Evolutionary conservation across 2,888 invertebrate species (phyloP), one percentile per base, ranked within the genome.

Genomic region (Marasmarcha lunaedactyla): DNA sequence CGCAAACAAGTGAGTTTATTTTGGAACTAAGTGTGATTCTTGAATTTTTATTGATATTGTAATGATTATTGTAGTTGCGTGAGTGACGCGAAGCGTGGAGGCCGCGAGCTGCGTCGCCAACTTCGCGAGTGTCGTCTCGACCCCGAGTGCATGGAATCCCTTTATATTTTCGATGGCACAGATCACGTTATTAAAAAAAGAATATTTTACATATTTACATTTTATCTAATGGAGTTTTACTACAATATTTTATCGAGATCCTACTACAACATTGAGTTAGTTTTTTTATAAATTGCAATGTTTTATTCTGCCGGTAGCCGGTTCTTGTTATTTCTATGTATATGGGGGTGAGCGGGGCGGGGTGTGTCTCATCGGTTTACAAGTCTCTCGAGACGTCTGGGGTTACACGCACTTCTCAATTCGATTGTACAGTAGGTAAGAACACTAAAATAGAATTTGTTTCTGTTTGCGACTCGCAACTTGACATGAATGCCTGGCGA

Each of bases 11-110:
- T 88, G 88, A 88, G 88, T 88, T 88, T 87, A 87, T 88, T 88
- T 88, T 88, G 88, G 88, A 85, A 88, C 87, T 88, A 88, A 87
- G 88, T 88, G 88, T 88, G 88, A 88, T 88, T 88, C 87, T 88
- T 88, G 87, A 81, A 83, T 84, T 84, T 84, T 84, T 81, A 84
- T 83, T 84, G 74, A 79, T 84, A 83, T 83, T 78, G 77, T 84
- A 83, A 81, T 74, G 73, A 79, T 78, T 78, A 76, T 79, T 78
- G 81, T 83, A 81, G 81, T 74, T 70, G 76, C 76, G 66, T 81
- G 78, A 62, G 67, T 34, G 69, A 20, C 7, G 20, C 20, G 7
- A 20, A 20, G 20, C 20, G 61, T 60, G 71, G 61, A 59, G 61
- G 48, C 43, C 43, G 45, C 42, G 40, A 37, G 40, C 42, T 44